Evolutionary conservation across 2,888 invertebrate genomes (phyloP), one percentile per base, ranked within the genome.

Genomic region (Drosophila rubida): DNA sequence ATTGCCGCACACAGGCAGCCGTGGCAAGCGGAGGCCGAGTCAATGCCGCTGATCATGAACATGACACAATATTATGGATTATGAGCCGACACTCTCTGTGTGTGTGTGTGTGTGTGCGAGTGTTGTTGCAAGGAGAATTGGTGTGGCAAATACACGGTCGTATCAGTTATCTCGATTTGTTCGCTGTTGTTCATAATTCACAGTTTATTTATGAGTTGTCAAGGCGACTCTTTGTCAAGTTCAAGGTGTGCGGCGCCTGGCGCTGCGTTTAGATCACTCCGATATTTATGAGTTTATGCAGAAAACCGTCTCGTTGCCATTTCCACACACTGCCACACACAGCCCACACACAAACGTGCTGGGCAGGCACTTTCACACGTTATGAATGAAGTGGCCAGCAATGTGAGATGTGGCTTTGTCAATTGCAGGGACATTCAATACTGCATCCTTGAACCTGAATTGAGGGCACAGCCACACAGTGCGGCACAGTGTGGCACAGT

Each of bases 221-320:
- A 89, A 32, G n/a, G 32, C 32, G n/a, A 32, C 57, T 55, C 46
- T 35, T 44, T 58, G 61, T 80, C 88, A 85, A 87, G 89, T 85
- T 85, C 82, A 85, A 87, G 87, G 86, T 74, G 71, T 59, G 37
- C 50, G 85, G 82, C 82, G 80, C 84, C 86, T 76, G 59, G 41
- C 65, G 68, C 53, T 63, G 70, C 68, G 74, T 78, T 87, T 81
- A 84, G 87, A 84, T 75, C 80, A 87, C 48, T 71, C 81, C 73
- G 65, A 78, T 89, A 89, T 90, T 90, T 90, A 90, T 87, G 85
- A 87, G 89, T 90, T 90, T 90, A 88, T 87, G 87, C 85, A 82
- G 91, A 90, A 90, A 89, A 70, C 63, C 75, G 80, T 81, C 81
- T 85, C 79, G 61, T 48, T 41, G 51, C 35, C n/a, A n/a, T n/a